Conservation (phyloP, 2,113 vertebrate species). For the Pluvianellus socialis region DNA sequence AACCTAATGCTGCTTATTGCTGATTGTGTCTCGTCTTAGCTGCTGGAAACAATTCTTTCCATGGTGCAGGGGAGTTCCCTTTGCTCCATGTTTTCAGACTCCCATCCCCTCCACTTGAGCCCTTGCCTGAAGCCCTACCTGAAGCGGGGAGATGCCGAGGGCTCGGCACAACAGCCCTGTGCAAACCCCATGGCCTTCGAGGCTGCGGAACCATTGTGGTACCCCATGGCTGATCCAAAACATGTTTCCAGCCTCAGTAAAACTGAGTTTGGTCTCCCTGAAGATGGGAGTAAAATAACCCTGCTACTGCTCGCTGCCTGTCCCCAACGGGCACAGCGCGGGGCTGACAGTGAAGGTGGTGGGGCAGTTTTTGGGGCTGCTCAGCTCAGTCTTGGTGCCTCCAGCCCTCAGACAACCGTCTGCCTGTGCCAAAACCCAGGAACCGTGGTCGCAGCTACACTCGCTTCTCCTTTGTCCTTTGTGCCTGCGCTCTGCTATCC, state of each 20-base stretch:
- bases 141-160: not conserved
- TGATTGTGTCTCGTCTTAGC: not conserved
- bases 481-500: not conserved
- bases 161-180: not conserved
- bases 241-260: not conserved
- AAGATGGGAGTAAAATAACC: not conserved
- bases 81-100: not conserved
- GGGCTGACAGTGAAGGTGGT: not conserved
- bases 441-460: not conserved
- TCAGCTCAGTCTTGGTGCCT: not conserved
- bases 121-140: not conserved
- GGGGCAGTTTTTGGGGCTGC: not conserved
- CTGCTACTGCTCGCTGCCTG: not conserved
- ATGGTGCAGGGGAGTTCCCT: not conserved
- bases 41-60: not conserved
- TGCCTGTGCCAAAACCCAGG: not conserved
- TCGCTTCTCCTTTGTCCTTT: not conserved
- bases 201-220: rapidly evolving
- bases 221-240: not conserved
- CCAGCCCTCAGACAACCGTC: not conserved
- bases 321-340: rapidly evolving
- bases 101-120: not conserved
- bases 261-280: not conserved
- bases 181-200: rapidly evolving
- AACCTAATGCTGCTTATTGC: not conserved